These are phyloP conservation scores for Neodontobutis hainanensis DNA, from an alignment of 2,113 vertebrate genomes.

Conservation along the genomic window DNA sequence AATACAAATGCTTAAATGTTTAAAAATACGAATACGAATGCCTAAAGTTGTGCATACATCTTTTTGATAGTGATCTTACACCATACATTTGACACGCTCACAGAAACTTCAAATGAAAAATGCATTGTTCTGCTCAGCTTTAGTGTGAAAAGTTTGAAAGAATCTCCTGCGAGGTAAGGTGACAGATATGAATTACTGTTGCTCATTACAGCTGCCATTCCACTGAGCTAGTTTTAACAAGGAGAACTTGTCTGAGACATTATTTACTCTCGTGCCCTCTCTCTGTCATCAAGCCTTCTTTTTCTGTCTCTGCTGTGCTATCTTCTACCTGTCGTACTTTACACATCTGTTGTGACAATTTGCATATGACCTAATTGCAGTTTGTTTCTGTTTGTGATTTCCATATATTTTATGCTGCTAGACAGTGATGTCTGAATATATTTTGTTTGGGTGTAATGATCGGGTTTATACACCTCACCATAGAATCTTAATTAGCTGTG, in stretches of 20 bases:
- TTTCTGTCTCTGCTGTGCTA: conserved; percentile 5
- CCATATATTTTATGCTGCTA: conserved; percentile 15
- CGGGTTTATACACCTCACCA: conserved; percentile 72
- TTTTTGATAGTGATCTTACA: no score
- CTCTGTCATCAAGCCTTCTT: conserved; percentile 39
- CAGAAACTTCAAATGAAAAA: conserved; percentile 1
- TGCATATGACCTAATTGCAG: conserved; percentile 67
- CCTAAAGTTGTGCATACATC: no score
- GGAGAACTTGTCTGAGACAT: conserved; percentile 46
- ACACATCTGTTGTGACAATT: conserved; percentile 54
- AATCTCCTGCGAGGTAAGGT: conserved; percentile 42
- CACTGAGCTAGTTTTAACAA: conserved; percentile 51
- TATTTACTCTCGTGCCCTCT: conserved; percentile 15
- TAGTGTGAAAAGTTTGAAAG: conserved; percentile 45
- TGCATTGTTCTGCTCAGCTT: not conserved
- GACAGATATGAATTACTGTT: conserved; percentile 59
- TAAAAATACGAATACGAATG: no score
- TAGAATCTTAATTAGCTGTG: conserved; percentile 75
- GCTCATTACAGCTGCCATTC: conserved; percentile 55
- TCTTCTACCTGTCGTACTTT: conserved; percentile 34
- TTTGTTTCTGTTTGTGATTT: conserved; percentile 31
- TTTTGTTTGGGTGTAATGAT: conserved; percentile 58
- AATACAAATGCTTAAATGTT: no score
- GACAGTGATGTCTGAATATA: conserved; percentile 58
- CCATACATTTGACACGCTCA: not conserved